These are phyloP conservation scores for Dioctria rufipes DNA, from an alignment of 2,888 invertebrate species.

Conservation along the genomic window DNA sequence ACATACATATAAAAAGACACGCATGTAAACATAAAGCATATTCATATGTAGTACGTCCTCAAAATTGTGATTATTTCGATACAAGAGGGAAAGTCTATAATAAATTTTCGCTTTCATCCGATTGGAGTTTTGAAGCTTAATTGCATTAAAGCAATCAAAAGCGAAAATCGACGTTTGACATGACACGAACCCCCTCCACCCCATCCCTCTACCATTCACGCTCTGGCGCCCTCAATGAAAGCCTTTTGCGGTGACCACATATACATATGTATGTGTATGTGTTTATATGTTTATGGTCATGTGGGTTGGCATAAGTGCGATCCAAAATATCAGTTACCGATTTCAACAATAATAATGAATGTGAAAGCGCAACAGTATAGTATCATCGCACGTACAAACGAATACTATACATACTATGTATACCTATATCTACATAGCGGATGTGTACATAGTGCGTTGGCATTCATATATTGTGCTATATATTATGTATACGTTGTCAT, in stretches of 20 bases:
- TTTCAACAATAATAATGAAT: constrained; percentile 44
- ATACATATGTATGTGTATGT: neutral
- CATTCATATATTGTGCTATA: constrained; percentile 19
- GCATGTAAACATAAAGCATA: no score
- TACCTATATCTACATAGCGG: no score
- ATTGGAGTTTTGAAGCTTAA: constrained; percentile 33
- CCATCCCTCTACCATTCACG: neutral
- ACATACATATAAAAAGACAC: no score
- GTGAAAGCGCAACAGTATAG: constrained; percentile 33
- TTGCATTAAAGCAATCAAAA: constrained; percentile 44
- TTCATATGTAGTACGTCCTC: no score
- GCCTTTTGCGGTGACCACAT: constrained; percentile 25
- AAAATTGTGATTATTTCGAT: neutral
- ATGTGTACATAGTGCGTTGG: no score
- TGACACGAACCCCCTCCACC: constrained; percentile 15
- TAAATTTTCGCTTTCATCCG: constrained; percentile 32
- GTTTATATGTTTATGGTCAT: constrained; percentile 6
- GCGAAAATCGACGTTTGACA: constrained; percentile 40
- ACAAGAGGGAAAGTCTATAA: neutral
- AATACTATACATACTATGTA: constrained; percentile 8
- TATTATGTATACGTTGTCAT: neutral
- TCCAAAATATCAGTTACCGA: constrained; percentile 50
- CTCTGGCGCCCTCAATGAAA: constrained; percentile 40
- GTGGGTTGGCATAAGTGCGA: constrained; percentile 24
- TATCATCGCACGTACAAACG: constrained; percentile 21